A percentile compares a stretch with the other conserved stretches of the same genome.
Conservation (phyloP, 1,140 invertebrate species). For the Drosophila ironensis region DNA sequence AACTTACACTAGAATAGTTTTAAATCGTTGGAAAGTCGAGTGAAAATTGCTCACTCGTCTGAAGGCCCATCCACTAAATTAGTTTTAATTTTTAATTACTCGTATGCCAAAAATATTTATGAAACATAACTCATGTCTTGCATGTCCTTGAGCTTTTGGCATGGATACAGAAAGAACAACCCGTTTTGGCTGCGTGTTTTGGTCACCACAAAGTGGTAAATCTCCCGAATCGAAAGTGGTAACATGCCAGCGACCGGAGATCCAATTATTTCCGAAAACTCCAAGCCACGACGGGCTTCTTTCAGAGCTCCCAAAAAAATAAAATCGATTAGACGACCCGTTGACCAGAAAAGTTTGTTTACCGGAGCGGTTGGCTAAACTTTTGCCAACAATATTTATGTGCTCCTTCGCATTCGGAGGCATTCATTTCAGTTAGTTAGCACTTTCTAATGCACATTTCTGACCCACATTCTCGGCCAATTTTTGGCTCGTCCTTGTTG, state of each 20-base stretch:
- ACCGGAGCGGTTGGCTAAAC: conserved; percentile 33
- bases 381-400: conserved; percentile 53
- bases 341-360: conserved; percentile 70
- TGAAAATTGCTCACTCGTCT: no score
- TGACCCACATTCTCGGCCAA: conserved; percentile 43
- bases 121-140: conserved; percentile 9
- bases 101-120: conserved; percentile 27
- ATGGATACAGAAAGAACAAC: conserved; percentile 7
- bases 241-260: conserved; percentile 54
- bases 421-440: conserved; percentile 36
- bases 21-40: background rate
- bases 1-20: background rate
- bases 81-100: conserved; percentile 22
- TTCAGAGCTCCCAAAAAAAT: background rate
- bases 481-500: conserved; percentile 40
- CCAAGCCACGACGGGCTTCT: no score
- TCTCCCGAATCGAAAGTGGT: conserved; percentile 15
- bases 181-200: background rate
- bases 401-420: conserved; percentile 7
- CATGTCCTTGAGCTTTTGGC: conserved; percentile 13
- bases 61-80: no score
- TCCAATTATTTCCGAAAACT: conserved; percentile 58
- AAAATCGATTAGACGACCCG: conserved; percentile 56
- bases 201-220: conserved; percentile 50
- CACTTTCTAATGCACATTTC: conserved; percentile 56